Base-by-base conservation (phyloP, 2,113 vertebrate genomes). In the Sus scrofa region DNA sequence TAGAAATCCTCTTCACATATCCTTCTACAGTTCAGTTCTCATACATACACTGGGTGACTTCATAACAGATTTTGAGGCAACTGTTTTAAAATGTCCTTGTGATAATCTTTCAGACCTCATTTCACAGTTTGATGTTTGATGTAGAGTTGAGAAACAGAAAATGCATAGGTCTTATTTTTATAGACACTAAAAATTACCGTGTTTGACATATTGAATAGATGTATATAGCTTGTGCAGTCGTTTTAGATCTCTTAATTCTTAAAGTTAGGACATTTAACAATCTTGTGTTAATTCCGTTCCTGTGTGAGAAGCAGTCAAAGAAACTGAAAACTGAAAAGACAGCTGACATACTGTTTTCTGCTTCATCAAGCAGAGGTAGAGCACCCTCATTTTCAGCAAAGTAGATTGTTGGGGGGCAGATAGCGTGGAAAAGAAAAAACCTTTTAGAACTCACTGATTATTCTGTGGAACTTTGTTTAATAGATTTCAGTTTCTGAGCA, bases 181-280 rank as follows among this genome's bases (percentile, higher is more conserved):
- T 20, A 7, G 86, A 26, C 75, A 81, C 58, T 85, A 63, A 85
- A 81, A 87, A 71, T 75, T 81, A 78, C 11, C n/a, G 12, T 44
- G 22, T 79, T 93, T 93, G 10, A 30, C 90, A 34, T 65, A 32
- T 75, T 87, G 78, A 94, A 65, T 73, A 87, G 37, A 39, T 50
- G 1, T 54, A 5, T 83, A 34, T 63, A 86, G 13, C 15, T 93
- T 58, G 30, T 54, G 7, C 54, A 93, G 0, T 86, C 26, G 50
- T 95, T 75, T 93, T 34, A 94, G 34, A 60, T 87, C 75, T 94
- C 81, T 63, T 83, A 0, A 71, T 87, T 93, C 62, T 86, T 74
- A 82, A 91, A 91, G 24, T 83, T 95, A 50, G 44, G 30, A n/a
- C 67, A 56, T 30, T 75, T 92, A 79, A 73, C 78, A 95, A 12